Conservation (phyloP, 2,113 vertebrate genomes). For the Mustelus asterias region DNA sequence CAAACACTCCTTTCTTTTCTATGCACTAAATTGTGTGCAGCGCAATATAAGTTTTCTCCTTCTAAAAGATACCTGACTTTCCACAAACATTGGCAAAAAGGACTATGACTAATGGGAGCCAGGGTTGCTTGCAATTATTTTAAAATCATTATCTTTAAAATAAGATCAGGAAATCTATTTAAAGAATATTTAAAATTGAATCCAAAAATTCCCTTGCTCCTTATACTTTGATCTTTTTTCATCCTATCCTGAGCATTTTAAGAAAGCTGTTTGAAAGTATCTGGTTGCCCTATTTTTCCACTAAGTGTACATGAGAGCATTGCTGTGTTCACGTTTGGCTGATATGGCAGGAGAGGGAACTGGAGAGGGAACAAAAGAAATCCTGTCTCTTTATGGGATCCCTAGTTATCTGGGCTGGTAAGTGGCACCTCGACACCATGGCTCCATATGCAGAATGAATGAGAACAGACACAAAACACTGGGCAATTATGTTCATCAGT, state of each 20-base stretch:
- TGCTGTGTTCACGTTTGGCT: background rate
- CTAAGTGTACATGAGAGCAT: background rate
- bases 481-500: conserved; percentile 21
- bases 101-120: background rate
- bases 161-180: background rate
- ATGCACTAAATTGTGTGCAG: background rate
- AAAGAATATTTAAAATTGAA: background rate
- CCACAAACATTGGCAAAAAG: background rate
- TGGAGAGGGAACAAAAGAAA: background rate
- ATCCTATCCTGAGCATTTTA: background rate
- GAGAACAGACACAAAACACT: background rate
- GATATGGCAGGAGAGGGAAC: background rate
- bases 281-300: background rate
- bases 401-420: background rate
- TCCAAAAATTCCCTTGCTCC: background rate
- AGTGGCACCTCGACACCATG: background rate
- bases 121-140: background rate
- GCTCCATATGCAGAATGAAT: background rate
- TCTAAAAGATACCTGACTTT: background rate
- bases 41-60: background rate
- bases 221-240: background rate
- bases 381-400: background rate
- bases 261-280: background rate
- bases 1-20: background rate
- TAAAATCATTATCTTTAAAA: background rate